phyloP scores from a whole-genome alignment of 1,140 invertebrate genomes.

The Rhynchophorus ferrugineus region DNA sequence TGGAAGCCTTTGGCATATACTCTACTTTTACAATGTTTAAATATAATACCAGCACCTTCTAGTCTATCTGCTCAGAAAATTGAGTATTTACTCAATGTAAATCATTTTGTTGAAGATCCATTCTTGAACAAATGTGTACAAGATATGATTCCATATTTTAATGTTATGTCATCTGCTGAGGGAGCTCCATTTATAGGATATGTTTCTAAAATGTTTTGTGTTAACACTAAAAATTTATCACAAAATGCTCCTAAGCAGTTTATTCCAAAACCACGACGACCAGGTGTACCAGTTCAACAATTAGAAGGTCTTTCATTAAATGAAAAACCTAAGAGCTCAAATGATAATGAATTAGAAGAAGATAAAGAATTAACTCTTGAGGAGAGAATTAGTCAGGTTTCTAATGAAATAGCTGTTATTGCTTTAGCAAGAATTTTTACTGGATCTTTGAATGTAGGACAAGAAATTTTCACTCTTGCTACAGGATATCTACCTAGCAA shows the following conservation, averaged over 20 bases:
- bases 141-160: conserved; percentile 40
- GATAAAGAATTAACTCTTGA: not conserved
- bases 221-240: conserved; percentile 57
- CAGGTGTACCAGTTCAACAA: conserved; percentile 7
- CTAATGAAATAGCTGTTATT: conserved; percentile 66
- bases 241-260: conserved; percentile 31
- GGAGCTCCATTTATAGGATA: conserved; percentile 77
- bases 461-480: conserved; percentile 78
- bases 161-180: conserved; percentile 59
- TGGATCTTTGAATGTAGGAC: conserved; percentile 72
- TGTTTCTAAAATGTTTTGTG: conserved; percentile 91
- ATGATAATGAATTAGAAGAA: conserved; percentile 1
- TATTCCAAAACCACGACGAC: conserved; percentile 25
- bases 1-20: conserved; percentile 84
- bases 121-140: conserved; percentile 28
- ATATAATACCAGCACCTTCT: conserved; percentile 72
- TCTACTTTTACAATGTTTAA: conserved; percentile 73
- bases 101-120: conserved; percentile 29
- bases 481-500: conserved; percentile 50
- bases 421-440: conserved; percentile 93
- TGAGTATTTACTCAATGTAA: conserved; percentile 43
- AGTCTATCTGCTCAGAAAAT: conserved; percentile 70
- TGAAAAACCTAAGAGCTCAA: conserved; percentile 26
- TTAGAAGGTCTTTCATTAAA: conserved; percentile 3
- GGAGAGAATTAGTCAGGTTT: conserved; percentile 9